Evolutionary conservation across 2,888 invertebrate genomes (phyloP).

Genomic region (Euplexia lucipara): DNA sequence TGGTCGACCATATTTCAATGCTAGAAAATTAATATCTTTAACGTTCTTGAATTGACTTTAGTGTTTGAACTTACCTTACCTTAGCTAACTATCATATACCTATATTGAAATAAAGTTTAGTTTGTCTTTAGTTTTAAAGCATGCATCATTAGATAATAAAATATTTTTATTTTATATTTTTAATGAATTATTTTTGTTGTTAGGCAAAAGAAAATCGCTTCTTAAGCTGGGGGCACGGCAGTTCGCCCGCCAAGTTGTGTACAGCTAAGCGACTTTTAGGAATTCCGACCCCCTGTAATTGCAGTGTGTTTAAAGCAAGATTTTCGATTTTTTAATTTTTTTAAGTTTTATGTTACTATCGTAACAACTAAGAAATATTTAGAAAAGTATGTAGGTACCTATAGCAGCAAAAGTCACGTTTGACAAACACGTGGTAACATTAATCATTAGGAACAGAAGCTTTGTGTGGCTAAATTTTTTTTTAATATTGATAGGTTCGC

Average conservation of each 20-base stretch:
- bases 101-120: neutral
- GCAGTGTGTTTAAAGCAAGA: no score
- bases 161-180: neutral
- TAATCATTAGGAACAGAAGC: no score
- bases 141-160: slow-evolving; percentile 1
- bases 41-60: slow-evolving; percentile 47
- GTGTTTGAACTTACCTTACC: slow-evolving; percentile 6
- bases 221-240: no score
- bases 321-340: no score
- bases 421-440: slow-evolving; percentile 18
- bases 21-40: slow-evolving; percentile 23
- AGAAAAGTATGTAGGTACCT: no score
- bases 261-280: no score
- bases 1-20: slow-evolving; percentile 6
- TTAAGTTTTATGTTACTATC: neutral
- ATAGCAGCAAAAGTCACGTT: slow-evolving; percentile 44
- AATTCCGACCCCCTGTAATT: no score
- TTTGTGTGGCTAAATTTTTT: no score
- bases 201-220: neutral
- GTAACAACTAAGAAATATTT: neutral
- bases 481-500: no score
- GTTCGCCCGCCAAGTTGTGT: no score
- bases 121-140: neutral
- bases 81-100: slow-evolving; percentile 21
- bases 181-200: neutral